phyloP scores from a whole-genome alignment of 2,888 invertebrate species.

The Drosophila niveifrons region DNA sequence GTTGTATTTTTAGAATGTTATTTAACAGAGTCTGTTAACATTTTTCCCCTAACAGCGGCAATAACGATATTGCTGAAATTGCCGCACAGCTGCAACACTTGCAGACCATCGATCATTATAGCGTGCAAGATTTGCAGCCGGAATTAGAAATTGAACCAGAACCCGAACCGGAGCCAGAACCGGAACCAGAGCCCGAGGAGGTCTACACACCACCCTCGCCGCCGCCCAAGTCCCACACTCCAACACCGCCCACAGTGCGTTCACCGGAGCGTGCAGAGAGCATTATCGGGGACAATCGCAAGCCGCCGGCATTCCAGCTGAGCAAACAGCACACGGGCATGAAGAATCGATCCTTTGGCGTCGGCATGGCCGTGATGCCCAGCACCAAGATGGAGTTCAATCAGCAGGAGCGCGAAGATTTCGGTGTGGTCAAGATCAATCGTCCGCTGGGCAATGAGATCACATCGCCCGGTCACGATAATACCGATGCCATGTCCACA shows the following conservation, averaged over 20 bases:
- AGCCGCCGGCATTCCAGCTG: conserved; percentile 77
- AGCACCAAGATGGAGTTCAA: conserved; percentile 85
- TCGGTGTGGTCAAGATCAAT: conserved; percentile 84
- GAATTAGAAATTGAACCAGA: conserved; percentile 20
- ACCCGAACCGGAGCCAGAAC: conserved; percentile 25
- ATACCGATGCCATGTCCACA: conserved; percentile 83
- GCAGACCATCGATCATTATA: conserved; percentile 36
- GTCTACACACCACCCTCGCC: conserved; percentile 51
- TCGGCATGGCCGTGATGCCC: conserved; percentile 85
- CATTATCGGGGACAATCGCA: conserved; percentile 72
- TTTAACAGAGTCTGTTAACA: conserved; percentile 47
- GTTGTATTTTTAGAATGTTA: conserved; percentile 25
- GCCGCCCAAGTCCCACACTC: conserved; percentile 49
- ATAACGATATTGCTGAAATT: conserved; percentile 59
- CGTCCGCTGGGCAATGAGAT: conserved; percentile 79
- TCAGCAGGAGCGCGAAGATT: conserved; percentile 83
- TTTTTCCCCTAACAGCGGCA: conserved; percentile 52
- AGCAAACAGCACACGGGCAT: conserved; percentile 85
- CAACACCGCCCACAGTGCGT: conserved; percentile 61
- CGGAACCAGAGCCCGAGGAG: conserved; percentile 46
- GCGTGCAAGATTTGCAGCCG: conserved; percentile 29
- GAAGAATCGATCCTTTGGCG: conserved; percentile 85
- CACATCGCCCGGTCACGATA: conserved; percentile 73
- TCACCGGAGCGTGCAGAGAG: conserved; percentile 61
- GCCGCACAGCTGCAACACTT: conserved; percentile 58